A percentile compares a stretch with the other conserved stretches of the same genome.
Evolutionary conservation across 2,113 vertebrate species (phyloP).

Genomic region (Bos indicus): DNA sequence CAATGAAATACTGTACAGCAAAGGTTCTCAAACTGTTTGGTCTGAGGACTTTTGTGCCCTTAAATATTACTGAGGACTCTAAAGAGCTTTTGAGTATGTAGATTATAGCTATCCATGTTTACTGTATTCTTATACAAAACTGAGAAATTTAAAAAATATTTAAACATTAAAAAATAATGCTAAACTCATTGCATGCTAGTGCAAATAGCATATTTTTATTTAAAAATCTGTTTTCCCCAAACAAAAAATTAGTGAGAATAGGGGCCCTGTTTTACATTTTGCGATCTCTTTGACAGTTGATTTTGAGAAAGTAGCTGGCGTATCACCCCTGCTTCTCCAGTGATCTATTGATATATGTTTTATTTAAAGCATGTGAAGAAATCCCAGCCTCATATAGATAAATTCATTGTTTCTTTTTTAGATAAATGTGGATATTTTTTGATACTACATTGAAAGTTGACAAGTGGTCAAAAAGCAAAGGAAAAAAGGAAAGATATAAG

Average conservation of each 20-base stretch:
- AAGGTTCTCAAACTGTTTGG: neutral
- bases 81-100: neutral
- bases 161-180: neutral
- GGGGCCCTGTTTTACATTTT: neutral
- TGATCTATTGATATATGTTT: neutral
- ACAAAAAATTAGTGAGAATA: neutral
- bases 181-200: neutral
- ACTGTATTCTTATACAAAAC: neutral
- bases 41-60: neutral
- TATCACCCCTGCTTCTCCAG: neutral
- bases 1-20: neutral
- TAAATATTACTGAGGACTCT: neutral
- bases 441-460: neutral
- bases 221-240: neutral
- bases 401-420: neutral
- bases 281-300: neutral
- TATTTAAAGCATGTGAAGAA: constrained; percentile 27
- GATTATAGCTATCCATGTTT: neutral
- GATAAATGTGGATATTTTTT: neutral
- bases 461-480: neutral
- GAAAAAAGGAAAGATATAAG: too few species aligned
- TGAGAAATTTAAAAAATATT: neutral
- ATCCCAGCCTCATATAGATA: neutral
- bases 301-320: neutral
- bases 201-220: neutral